phyloP scores from a whole-genome alignment of 35 echinoderm and acorn worm genomes.

The Anneissia japonica region DNA sequence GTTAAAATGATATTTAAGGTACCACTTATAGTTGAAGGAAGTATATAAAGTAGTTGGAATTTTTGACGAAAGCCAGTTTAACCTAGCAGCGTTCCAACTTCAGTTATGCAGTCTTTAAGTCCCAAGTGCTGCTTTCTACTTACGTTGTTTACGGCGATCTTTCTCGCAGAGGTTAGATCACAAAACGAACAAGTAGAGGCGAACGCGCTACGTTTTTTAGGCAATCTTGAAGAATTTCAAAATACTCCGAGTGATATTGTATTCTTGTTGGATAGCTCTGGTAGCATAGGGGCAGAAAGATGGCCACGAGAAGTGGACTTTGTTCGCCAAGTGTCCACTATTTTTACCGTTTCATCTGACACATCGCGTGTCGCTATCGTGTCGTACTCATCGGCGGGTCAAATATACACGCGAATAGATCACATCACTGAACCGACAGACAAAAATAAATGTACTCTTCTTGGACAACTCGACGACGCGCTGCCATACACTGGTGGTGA shows the following conservation, averaged over 20 bases:
- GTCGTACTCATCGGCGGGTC: constrained; percentile 19
- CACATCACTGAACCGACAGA: constrained; percentile 34
- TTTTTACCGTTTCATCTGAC: constrained; percentile 38
- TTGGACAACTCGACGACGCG: background rate
- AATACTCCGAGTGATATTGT: constrained; percentile 29
- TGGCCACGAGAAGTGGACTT: constrained; percentile 28
- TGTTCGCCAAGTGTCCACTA: constrained; percentile 11
- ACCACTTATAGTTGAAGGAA: background rate
- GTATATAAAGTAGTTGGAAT: background rate
- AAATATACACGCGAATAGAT: constrained; percentile 30
- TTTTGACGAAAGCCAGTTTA: background rate
- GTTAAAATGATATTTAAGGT: too few relatives aligned
- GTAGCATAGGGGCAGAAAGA: constrained; percentile 18
- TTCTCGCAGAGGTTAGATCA: background rate
- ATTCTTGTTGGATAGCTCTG: constrained; percentile 47
- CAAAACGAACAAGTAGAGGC: background rate
- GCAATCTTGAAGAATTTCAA: background rate
- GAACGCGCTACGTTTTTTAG: background rate
- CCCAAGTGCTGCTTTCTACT: background rate
- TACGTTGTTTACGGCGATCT: background rate
- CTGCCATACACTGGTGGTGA: constrained; percentile 29
- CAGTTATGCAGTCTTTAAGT: background rate
- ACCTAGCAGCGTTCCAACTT: background rate
- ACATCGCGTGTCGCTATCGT: constrained; percentile 36
- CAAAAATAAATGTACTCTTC: constrained; percentile 64